Conservation (phyloP, 1,140 invertebrate genomes). For the Brachionus plicatilis region DNA sequence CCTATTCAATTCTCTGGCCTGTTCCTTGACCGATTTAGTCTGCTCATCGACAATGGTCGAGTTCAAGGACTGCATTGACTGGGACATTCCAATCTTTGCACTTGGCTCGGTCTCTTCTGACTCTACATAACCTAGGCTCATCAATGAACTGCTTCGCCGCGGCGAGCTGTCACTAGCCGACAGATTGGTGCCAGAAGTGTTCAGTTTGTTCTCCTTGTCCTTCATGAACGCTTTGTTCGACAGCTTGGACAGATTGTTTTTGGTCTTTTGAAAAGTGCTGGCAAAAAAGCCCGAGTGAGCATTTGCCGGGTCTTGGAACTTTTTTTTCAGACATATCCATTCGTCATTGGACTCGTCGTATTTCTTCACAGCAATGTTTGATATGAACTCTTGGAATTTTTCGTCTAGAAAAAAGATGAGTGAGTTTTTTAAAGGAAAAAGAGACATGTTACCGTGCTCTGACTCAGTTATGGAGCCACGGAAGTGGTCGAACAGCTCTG, state of each 20-base stretch:
- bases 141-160: neutral
- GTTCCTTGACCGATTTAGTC: constrained; percentile 32
- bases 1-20: constrained; percentile 22
- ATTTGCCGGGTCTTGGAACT: neutral
- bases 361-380: constrained; percentile 30
- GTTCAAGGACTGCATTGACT: constrained; percentile 2
- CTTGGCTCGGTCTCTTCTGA: neutral
- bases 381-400: constrained; percentile 25
- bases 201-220: neutral
- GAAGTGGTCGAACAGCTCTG: constrained; percentile 17
- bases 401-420: neutral
- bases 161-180: neutral
- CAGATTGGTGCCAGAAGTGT: neutral
- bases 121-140: neutral
- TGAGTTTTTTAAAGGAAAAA: neutral
- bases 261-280: constrained; percentile 30
- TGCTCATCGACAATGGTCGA: neutral
- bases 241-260: constrained; percentile 15
- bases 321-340: constrained; percentile 29
- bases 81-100: neutral
- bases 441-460: neutral
- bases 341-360: constrained; percentile 1
- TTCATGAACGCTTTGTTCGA: neutral
- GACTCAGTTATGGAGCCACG: constrained; percentile 1
- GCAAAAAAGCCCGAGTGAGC: constrained; percentile 17